Evolutionary conservation across 2,113 vertebrate species (phyloP), one percentile per base, ranked within the genome.

Genomic region (Odontesthes bonariensis): DNA sequence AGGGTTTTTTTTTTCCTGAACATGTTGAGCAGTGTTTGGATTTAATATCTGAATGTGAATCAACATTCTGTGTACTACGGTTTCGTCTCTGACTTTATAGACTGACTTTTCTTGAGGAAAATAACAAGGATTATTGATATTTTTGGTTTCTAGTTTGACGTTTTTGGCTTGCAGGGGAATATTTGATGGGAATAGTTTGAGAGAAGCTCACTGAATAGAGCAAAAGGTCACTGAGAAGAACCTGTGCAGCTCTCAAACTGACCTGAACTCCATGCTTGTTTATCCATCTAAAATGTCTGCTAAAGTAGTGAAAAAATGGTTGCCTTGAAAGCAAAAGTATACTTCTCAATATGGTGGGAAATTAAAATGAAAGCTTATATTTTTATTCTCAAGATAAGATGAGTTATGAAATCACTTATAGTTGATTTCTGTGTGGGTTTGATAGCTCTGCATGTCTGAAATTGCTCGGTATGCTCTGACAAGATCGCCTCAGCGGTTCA

Each of bases 31-130:
- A 44, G 32, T 27, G 49, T 70, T 75, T 2, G 11, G 49, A 47
- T 73, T 59, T 27, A 31, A 46, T 47, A 59, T 32, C 62, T 55
- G 8, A 70, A 54, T 11, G 23, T 33, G 20, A 63, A 73, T 65
- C 31, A 67, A 44, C 61, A 52, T 44, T 63, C 35, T 6, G 33
- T 54, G 52, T 11, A 8, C 11, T 22, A 17, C 11, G 59, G 59
- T 49, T 42, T 79, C n/a, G 40, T 23, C 31, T n/a, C 19, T 22
- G n/a, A 35, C 12, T 40, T 20, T 1, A 10, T 1, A 33, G 35
- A 16, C 0, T 5, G 49, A 55, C 2, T 44, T 44, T 44, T 12
- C 14, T 22, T 8, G n/a, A 20, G 33, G 10, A 32, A 46, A 62
- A 12, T 11, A 17, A 47, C 23, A 35, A 4, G 19, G n/a, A 17